A percentile compares a stretch with the other conserved stretches of the same genome.
Evolutionary conservation across 2,888 invertebrate species (phyloP).

Genomic region (Dynastes grantii): DNA sequence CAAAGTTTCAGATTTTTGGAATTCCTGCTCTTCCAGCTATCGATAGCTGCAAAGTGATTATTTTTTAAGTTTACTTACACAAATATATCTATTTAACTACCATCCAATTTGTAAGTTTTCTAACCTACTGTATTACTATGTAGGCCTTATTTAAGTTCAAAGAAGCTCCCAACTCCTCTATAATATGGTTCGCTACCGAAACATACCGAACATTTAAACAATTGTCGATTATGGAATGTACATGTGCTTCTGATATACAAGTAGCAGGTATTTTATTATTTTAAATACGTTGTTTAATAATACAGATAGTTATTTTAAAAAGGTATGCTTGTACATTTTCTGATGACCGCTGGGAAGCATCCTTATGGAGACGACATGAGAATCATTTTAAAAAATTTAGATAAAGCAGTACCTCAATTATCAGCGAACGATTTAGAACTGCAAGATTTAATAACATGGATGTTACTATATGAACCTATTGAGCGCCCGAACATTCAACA

Average conservation of each 20-base stretch:
- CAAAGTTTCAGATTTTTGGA: too few relatives aligned
- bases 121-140: not conserved
- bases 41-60: too few relatives aligned
- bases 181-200: conserved; percentile 70
- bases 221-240: conserved; percentile 62
- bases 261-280: conserved; percentile 62
- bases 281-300: not conserved
- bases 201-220: conserved; percentile 60
- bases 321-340: conserved; percentile 68
- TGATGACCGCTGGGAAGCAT: conserved; percentile 68
- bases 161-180: conserved; percentile 65
- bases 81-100: too few relatives aligned
- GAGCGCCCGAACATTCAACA: conserved; percentile 66
- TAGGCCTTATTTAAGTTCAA: conserved; percentile 65
- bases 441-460: conserved; percentile 67
- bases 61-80: too few relatives aligned
- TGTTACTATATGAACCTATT: conserved; percentile 66
- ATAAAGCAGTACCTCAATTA: conserved; percentile 60
- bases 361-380: conserved; percentile 67
- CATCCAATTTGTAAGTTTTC: too few relatives aligned
- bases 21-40: too few relatives aligned
- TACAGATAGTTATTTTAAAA: conserved; percentile 17
- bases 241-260: conserved; percentile 67
- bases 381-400: conserved; percentile 66
- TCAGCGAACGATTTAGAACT: conserved; percentile 63